Conservation (phyloP, 2,888 invertebrate species). For the Netelia inedita region DNA sequence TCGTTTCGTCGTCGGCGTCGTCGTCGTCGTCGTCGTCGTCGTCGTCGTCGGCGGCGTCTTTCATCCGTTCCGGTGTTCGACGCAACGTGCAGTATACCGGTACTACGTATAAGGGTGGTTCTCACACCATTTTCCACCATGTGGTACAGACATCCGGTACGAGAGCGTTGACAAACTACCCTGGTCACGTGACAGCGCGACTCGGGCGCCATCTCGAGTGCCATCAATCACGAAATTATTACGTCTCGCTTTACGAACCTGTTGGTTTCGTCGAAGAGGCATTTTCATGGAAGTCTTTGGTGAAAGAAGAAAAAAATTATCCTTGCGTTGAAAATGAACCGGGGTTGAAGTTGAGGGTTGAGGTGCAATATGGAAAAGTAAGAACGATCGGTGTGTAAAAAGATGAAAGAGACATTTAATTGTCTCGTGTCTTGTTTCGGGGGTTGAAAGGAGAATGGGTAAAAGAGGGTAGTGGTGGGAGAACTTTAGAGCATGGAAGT, state of each 20-base stretch:
- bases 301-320: neutral
- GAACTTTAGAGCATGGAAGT: slow-evolving; percentile 5
- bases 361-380: neutral
- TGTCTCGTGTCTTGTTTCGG: slow-evolving; percentile 20
- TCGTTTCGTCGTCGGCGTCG: slow-evolving; percentile 47
- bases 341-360: neutral
- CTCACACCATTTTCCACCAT: slow-evolving; percentile 43
- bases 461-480: slow-evolving; percentile 1
- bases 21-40: slow-evolving; percentile 41
- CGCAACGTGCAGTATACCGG: slow-evolving; percentile 23
- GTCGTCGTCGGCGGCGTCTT: slow-evolving; percentile 39
- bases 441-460: neutral
- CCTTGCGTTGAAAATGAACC: neutral
- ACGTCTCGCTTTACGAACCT: neutral
- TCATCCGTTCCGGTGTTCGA: slow-evolving; percentile 32
- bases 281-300: neutral
- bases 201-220: slow-evolving; percentile 30
- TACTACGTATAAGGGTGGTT: slow-evolving; percentile 55
- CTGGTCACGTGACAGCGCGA: slow-evolving; percentile 49
- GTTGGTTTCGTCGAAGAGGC: neutral
- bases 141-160: slow-evolving; percentile 52
- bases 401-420: slow-evolving; percentile 28
- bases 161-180: slow-evolving; percentile 64
- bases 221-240: slow-evolving; percentile 55
- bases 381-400: neutral